Percentiles rank a stretch among this genome's conserved stretches.
Conservation (phyloP, 2,888 invertebrate species). For the Tolmerus cingulatus region DNA sequence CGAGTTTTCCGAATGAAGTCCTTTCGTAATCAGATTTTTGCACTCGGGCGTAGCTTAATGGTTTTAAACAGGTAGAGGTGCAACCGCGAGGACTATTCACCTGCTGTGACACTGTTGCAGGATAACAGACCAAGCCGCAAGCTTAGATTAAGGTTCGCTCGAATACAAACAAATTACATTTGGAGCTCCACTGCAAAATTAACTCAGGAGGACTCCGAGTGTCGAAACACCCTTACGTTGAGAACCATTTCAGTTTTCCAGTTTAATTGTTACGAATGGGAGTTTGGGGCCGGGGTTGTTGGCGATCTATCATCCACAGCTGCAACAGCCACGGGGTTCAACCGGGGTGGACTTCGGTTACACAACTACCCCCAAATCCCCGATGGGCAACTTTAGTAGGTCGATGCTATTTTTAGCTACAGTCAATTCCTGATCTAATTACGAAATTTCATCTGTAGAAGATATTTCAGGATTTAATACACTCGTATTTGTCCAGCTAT, state of each 20-base stretch:
- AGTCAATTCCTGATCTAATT: not conserved
- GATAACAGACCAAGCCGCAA: not conserved
- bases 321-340: not conserved
- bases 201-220: not conserved
- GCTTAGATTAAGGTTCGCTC: not conserved
- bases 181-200: not conserved
- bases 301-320: not conserved
- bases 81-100: not conserved
- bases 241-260: not conserved
- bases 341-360: not conserved
- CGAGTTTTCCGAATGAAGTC: not conserved
- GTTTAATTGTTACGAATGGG: not conserved
- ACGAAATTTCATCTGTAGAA: not conserved
- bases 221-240: not conserved
- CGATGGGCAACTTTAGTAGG: not conserved
- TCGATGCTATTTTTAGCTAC: not conserved
- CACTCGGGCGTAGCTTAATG: not conserved
- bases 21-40: not conserved
- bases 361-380: not conserved
- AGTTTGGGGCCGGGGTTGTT: not conserved
- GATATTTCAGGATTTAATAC: not conserved
- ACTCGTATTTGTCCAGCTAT: not conserved
- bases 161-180: not conserved
- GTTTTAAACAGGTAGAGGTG: not conserved
- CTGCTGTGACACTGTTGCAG: not conserved